Evolutionary conservation across 2,888 invertebrate species (phyloP), one percentile per base, ranked within the genome.

Genomic region (Sialis lutaria): DNA sequence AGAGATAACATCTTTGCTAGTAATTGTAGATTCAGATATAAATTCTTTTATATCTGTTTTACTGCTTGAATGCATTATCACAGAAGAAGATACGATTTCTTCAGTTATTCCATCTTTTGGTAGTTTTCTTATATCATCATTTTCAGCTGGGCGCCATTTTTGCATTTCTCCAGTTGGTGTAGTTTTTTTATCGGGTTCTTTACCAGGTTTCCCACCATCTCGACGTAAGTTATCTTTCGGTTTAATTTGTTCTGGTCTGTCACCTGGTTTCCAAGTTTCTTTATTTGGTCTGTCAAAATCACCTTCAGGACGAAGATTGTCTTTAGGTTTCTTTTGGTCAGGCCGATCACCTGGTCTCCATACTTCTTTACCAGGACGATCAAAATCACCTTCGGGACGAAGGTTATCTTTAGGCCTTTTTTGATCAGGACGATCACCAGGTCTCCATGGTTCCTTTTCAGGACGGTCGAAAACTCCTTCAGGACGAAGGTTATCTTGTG

Each of bases 341-440:
- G 64, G 64, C 7, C 68, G 60, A 51, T 75, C 73, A 13, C 54
- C 70, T 2, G 70, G 68, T 1, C 56, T 55, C 57, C 63, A 69
- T 32, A 61, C 54, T 2, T 63, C 62, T 56, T 65, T 55, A 49
- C 65, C 64, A 3, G 64, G 60, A 44, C 58, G 53, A 51, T 61
- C 61, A 50, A 70, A 72, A 0, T 70, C 67, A 0, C 73, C 73
- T 53, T 73, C 73, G 0, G 72, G 68, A 47, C 58, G 64, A 1
- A 76, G 56, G 53, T 76, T 75, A 50, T 73, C 74, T 45, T 64
- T 54, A 6, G 74, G 77, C 42, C 62, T 67, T 31, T 58, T 66
- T 35, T 65, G 65, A 1, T 60, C 57, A 3, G 66, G 68, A 61
- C 65, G 67, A 53, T 65, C 57, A 1, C 62, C 61, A 32, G 63